Conservation (phyloP, 2,888 invertebrate genomes). For the Cetonia aurata region DNA sequence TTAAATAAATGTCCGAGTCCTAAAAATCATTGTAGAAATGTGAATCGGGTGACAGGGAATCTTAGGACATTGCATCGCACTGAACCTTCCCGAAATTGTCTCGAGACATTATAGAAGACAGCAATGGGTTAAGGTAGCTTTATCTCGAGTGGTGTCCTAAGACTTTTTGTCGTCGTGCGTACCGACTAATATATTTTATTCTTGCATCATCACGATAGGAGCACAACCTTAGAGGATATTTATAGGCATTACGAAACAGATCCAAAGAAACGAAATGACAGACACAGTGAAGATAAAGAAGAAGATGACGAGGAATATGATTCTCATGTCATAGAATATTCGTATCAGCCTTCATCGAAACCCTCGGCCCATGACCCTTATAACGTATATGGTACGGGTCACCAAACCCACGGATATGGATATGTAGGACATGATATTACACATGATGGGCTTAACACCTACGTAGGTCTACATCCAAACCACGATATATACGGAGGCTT, state of each 20-base stretch:
- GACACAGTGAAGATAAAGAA: conserved; percentile 63
- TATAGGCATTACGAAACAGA: conserved; percentile 73
- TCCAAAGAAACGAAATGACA: conserved; percentile 55
- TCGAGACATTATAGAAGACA: no score
- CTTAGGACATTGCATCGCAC: no score
- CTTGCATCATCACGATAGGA: conserved; percentile 65
- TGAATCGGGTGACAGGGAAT: no score
- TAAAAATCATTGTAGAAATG: no score
- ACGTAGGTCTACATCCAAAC: conserved; percentile 10
- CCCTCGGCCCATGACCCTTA: conserved; percentile 18
- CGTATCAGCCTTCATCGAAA: conserved; percentile 57
- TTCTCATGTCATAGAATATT: conserved; percentile 72
- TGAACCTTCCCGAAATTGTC: no score
- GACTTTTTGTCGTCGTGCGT: no score
- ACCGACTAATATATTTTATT: background rate
- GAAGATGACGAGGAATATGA: conserved; percentile 71
- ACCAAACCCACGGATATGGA: conserved; percentile 33
- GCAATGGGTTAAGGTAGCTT: no score
- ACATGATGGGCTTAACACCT: conserved; percentile 29
- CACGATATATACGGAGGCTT: conserved; percentile 17
- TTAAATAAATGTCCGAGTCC: no score
- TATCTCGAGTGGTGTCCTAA: no score
- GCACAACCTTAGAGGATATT: conserved; percentile 78
- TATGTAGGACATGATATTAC: conserved; percentile 39
- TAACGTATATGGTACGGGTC: conserved; percentile 11